These are phyloP conservation scores for Gerris lacustris DNA, from an alignment of 2,888 invertebrate genomes.

Conservation along the genomic window DNA sequence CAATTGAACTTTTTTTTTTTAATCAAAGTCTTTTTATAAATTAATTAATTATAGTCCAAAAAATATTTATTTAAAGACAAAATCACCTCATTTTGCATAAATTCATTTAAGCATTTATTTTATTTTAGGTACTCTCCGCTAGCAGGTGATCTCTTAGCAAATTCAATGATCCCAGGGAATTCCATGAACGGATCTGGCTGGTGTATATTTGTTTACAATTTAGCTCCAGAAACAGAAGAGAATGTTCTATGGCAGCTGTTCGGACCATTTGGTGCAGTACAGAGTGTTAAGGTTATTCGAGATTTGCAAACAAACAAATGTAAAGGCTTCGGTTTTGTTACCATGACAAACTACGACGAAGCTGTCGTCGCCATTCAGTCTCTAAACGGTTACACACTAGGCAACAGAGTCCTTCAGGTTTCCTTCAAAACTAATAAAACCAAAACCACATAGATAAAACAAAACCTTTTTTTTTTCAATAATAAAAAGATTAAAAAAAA, in stretches of 20 bases:
- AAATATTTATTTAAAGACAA: too few relatives aligned
- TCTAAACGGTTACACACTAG: slow-evolving; percentile 88
- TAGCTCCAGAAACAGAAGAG: slow-evolving; percentile 84
- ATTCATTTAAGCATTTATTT: background rate
- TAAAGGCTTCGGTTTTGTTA: slow-evolving; percentile 96
- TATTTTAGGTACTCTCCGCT: slow-evolving; percentile 60
- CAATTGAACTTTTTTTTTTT: too few relatives aligned
- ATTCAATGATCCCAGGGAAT: slow-evolving; percentile 72
- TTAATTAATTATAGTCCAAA: too few relatives aligned
- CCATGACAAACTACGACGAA: slow-evolving; percentile 97
- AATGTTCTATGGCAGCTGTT: slow-evolving; percentile 87
- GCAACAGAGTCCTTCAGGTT: slow-evolving; percentile 90
- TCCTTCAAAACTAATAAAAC: slow-evolving; percentile 92
- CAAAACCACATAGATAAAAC: slow-evolving; percentile 30
- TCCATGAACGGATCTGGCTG: slow-evolving; percentile 78
- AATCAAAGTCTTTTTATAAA: too few relatives aligned
- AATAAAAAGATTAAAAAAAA: slow-evolving; percentile 17
- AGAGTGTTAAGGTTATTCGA: slow-evolving; percentile 91
- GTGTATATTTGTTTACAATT: slow-evolving; percentile 87
- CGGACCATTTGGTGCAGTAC: slow-evolving; percentile 94
- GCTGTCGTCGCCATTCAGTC: slow-evolving; percentile 92
- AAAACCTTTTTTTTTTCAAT: background rate
- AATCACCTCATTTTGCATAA: too few relatives aligned
- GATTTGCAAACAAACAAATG: slow-evolving; percentile 93
- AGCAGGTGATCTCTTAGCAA: slow-evolving; percentile 64